Conservation (phyloP, 2,888 invertebrate genomes). For the Meteorus cinctellus region DNA sequence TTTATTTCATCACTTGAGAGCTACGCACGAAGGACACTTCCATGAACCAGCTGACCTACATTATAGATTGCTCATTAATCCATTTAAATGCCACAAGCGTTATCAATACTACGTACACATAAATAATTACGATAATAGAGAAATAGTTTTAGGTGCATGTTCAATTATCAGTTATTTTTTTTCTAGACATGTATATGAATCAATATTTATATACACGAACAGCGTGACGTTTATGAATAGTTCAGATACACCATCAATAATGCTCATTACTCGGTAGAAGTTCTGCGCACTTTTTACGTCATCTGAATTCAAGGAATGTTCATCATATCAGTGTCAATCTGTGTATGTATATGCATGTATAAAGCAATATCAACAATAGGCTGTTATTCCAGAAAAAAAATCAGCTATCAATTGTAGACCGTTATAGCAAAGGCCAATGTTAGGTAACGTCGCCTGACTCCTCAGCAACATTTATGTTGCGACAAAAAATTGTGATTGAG, state of each 20-base stretch:
- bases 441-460: background rate
- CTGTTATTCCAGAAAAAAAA: constrained; percentile 16
- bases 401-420: constrained; percentile 24
- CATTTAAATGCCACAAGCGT: background rate
- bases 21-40: constrained; percentile 36
- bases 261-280: background rate
- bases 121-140: constrained; percentile 11
- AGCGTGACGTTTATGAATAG: background rate
- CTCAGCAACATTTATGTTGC: background rate
- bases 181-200: background rate
- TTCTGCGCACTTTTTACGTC: constrained; percentile 30
- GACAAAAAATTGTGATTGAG: constrained; percentile 12
- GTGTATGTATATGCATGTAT: constrained; percentile 9
- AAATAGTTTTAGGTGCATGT: constrained; percentile 5
- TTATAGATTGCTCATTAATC: constrained; percentile 39
- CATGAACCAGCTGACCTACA: constrained; percentile 42
- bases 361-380: background rate
- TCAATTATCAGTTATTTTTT: background rate
- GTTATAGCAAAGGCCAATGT: constrained; percentile 1
- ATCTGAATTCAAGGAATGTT: constrained; percentile 33
- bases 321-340: background rate
- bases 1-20: constrained; percentile 17
- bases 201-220: background rate
- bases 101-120: constrained; percentile 5
- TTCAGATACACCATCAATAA: background rate